Evolutionary conservation across 1,140 invertebrate genomes (phyloP).

Genomic region (Saccostrea glomerata): DNA sequence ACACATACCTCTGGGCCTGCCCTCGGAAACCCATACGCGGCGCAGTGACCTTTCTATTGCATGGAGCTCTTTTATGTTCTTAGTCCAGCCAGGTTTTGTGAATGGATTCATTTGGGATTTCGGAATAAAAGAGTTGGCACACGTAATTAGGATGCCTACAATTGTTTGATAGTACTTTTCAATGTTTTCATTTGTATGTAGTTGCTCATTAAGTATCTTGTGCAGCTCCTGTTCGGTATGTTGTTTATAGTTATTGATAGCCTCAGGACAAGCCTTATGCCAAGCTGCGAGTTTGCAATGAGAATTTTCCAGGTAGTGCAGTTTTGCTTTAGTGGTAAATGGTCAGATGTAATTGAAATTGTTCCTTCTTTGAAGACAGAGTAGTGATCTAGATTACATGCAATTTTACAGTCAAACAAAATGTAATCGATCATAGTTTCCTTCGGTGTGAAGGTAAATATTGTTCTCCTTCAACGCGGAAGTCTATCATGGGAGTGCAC

Average conservation of each 20-base stretch:
- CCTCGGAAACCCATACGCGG: constrained; percentile 19
- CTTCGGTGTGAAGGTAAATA: neutral
- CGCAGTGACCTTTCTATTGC: constrained; percentile 30
- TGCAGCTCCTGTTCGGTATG: neutral
- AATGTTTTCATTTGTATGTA: neutral
- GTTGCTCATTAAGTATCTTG: no score
- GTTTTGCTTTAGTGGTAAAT: no score
- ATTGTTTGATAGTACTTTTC: neutral
- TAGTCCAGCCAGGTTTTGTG: constrained; percentile 43
- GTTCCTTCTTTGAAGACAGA: neutral
- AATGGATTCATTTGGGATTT: no score
- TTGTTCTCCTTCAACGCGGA: neutral
- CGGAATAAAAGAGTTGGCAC: no score
- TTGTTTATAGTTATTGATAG: no score
- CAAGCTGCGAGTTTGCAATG: no score
- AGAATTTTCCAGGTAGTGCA: no score
- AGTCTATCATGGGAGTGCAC: no score
- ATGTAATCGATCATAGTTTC: constrained; percentile 6
- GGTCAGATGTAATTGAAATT: no score
- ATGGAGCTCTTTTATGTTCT: constrained; percentile 25
- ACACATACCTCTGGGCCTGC: no score
- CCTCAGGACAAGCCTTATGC: no score
- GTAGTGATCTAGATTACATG: neutral
- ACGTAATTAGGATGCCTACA: neutral
- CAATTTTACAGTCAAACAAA: constrained; percentile 6